Conservation (phyloP, 2,888 invertebrate species). For the Euphydryas editha region DNA sequence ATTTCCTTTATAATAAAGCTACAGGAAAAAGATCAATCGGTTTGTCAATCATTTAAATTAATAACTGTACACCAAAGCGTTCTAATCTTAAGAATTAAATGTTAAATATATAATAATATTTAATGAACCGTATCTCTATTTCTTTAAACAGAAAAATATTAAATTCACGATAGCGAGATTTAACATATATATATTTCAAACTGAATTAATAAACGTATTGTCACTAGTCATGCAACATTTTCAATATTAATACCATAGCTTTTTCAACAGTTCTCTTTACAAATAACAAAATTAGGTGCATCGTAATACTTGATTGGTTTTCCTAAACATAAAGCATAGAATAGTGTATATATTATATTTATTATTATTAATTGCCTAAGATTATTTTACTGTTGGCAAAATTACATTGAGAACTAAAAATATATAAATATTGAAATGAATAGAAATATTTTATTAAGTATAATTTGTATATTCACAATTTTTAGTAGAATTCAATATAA, state of each 20-base stretch:
- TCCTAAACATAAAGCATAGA: not conserved
- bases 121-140: constrained; percentile 41
- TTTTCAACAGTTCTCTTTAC: not conserved
- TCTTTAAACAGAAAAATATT: constrained; percentile 25
- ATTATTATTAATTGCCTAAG: not conserved
- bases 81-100: constrained; percentile 53
- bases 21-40: not conserved
- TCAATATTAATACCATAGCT: not conserved
- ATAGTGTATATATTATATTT: not conserved
- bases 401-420: not conserved
- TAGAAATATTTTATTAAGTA: constrained; percentile 12
- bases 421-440: not conserved
- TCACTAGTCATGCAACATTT: constrained; percentile 23
- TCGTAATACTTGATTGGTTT: not conserved
- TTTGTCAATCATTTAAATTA: constrained; percentile 18
- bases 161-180: constrained; percentile 7
- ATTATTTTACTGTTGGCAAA: not conserved
- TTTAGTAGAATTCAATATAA: constrained; percentile 19
- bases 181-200: constrained; percentile 15
- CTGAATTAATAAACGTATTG: constrained; percentile 18
- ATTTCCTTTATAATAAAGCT: constrained; percentile 6
- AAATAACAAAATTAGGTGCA: not conserved
- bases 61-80: constrained; percentile 58
- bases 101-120: constrained; percentile 45
- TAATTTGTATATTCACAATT: constrained; percentile 13